Evolutionary conservation across 2,797 vertebrate species (phyloP).

Genomic region (Gadopsis bispinosus): DNA sequence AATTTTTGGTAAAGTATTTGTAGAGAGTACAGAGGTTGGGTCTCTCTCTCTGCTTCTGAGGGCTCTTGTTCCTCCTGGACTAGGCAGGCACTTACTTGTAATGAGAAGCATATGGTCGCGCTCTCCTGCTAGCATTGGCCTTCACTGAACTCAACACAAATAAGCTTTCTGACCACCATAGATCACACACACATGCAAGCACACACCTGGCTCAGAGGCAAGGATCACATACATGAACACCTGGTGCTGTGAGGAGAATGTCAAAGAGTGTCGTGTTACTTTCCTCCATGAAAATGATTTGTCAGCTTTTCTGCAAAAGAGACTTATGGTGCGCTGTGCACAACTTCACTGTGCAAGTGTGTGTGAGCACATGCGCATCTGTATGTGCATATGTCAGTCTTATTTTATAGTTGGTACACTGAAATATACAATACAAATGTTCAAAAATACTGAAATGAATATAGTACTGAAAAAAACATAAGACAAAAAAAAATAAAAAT

Average conservation of each 20-base stretch:
- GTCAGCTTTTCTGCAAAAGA: constrained; percentile 70
- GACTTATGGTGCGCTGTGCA: constrained; percentile 56
- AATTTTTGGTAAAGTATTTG: background rate
- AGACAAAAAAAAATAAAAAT: background rate
- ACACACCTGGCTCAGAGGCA: constrained; percentile 71
- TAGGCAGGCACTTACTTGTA: constrained; percentile 65
- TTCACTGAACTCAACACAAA: constrained; percentile 79
- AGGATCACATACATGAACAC: constrained; percentile 71
- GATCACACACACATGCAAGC: constrained; percentile 54
- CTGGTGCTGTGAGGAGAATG: constrained; percentile 68
- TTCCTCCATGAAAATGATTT: constrained; percentile 74
- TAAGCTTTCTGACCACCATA: constrained; percentile 74
- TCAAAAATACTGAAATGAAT: background rate
- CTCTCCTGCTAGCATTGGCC: constrained; percentile 72
- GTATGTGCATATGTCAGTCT: constrained; percentile 32
- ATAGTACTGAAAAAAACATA: background rate
- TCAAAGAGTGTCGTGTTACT: constrained; percentile 70
- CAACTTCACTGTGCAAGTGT: constrained; percentile 54
- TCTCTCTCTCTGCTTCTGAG: constrained; percentile 24
- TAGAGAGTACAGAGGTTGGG: constrained; percentile 8
- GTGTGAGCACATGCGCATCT: constrained; percentile 32
- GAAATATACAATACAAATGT: constrained; percentile 8
- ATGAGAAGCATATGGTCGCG: constrained; percentile 78
- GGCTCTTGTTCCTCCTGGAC: constrained; percentile 63
- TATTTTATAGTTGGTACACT: constrained; percentile 29